A percentile compares a stretch with the other conserved stretches of the same genome.
Evolutionary conservation across 1,140 invertebrate species (phyloP).

Genomic region (Drosophila repleta): DNA sequence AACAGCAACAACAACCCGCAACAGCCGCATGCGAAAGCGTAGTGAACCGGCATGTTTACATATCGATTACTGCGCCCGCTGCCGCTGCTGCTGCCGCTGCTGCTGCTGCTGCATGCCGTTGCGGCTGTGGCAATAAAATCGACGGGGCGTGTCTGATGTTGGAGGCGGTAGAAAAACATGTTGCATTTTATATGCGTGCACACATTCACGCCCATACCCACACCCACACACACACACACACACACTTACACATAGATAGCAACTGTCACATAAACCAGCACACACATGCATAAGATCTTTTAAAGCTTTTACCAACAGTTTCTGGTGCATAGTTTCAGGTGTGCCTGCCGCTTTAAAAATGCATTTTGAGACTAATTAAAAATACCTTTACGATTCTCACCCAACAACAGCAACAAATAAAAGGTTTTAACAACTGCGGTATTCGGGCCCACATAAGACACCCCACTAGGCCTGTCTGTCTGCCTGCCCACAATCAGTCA

Average conservation of each 20-base stretch:
- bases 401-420: slow-evolving; percentile 52
- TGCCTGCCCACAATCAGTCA: background rate
- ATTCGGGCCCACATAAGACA: slow-evolving; percentile 23
- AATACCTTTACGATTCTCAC: slow-evolving; percentile 62
- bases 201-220: slow-evolving; percentile 2
- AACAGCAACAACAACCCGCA: slow-evolving; percentile 9
- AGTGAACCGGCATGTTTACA: slow-evolving; percentile 73
- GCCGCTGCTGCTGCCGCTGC: too few species aligned
- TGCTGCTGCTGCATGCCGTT: slow-evolving; percentile 17
- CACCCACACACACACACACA: slow-evolving; percentile 1
- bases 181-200: slow-evolving; percentile 55
- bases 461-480: background rate
- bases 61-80: slow-evolving; percentile 68
- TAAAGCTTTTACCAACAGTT: slow-evolving; percentile 37
- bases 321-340: slow-evolving; percentile 35
- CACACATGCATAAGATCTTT: slow-evolving; percentile 22
- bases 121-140: slow-evolving; percentile 61
- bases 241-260: background rate
- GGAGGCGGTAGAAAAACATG: slow-evolving; percentile 54
- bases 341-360: slow-evolving; percentile 45
- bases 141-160: slow-evolving; percentile 19
- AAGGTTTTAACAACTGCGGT: slow-evolving; percentile 68
- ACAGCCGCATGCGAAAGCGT: slow-evolving; percentile 31
- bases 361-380: slow-evolving; percentile 64
- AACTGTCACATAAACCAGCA: slow-evolving; percentile 8